These are phyloP conservation scores for Semibalanus balanoides DNA, from an alignment of 1,140 invertebrate species.

Conservation along the genomic window DNA sequence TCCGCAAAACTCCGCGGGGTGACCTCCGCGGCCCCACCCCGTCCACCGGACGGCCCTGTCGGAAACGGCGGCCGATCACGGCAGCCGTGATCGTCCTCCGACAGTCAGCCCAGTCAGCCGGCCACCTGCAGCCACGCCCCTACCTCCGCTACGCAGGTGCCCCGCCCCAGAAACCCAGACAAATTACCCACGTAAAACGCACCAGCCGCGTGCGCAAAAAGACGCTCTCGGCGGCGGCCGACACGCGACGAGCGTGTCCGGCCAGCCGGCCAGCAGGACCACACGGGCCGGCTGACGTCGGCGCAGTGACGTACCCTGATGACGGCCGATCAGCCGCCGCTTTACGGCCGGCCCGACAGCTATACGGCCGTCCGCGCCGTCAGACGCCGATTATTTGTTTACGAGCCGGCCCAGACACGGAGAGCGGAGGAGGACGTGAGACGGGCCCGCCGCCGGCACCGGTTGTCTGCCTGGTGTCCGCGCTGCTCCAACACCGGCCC, in stretches of 20 bases:
- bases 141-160: not conserved
- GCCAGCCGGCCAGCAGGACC: too few species aligned
- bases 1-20: too few species aligned
- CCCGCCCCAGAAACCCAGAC: not conserved
- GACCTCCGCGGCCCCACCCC: too few species aligned
- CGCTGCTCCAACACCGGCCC: too few species aligned
- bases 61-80: not conserved
- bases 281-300: too few species aligned
- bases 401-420: not conserved
- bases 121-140: not conserved
- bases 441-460: too few species aligned
- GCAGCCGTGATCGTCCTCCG: too few species aligned
- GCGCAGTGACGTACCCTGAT: not conserved
- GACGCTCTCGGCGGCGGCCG: too few species aligned
- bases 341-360: not conserved
- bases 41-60: not conserved
- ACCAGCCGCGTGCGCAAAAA: not conserved
- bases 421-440: too few species aligned
- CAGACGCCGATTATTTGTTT: not conserved
- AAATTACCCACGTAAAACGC: not conserved
- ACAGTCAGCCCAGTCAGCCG: too few species aligned
- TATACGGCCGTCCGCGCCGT: not conserved
- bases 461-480: too few species aligned
- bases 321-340: not conserved
- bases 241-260: not conserved